Evolutionary conservation across 53 echinoderm and acorn worm species (phyloP).

Genomic region (Zoroaster sp.): DNA sequence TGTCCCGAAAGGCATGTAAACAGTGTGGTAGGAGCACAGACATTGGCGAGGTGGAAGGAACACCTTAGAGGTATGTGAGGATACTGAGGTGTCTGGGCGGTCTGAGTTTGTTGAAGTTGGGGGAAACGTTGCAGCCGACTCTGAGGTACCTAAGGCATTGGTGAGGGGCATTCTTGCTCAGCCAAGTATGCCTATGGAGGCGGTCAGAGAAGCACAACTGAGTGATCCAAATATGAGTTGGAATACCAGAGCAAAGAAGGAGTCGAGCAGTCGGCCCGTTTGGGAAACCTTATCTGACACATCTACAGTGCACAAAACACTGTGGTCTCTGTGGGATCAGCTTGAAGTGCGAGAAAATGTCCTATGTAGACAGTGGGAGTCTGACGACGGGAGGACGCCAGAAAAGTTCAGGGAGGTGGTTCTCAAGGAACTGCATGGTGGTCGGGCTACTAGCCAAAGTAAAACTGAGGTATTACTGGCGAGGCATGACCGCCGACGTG

Average conservation of each 20-base stretch:
- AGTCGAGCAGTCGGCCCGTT: constrained; percentile 2
- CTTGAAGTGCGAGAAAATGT: constrained; percentile 24
- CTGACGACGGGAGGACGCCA: constrained; percentile 25
- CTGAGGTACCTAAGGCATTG: not conserved
- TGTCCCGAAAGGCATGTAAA: not conserved
- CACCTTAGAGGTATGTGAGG: too few relatives aligned
- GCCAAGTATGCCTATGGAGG: not conserved
- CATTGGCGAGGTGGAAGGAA: not conserved
- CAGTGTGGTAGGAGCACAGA: not conserved
- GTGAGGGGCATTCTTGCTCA: not conserved
- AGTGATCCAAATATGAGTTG: constrained; percentile 3
- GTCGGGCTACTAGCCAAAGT: constrained; percentile 12
- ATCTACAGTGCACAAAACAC: not conserved
- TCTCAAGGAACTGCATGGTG: constrained; percentile 43
- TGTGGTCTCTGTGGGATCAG: constrained; percentile 58
- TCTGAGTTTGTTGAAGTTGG: not conserved
- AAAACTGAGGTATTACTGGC: not conserved
- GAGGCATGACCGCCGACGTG: not conserved
- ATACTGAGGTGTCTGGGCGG: too few relatives aligned
- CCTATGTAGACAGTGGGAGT: constrained; percentile 55
- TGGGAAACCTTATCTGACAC: constrained; percentile 24
- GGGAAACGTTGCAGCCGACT: not conserved
- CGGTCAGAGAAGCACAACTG: constrained; percentile 28
- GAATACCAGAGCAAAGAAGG: constrained; percentile 10
- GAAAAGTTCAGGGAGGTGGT: not conserved